Evolutionary conservation across 2,888 invertebrate species (phyloP).

Genomic region (Andrena bicolor): DNA sequence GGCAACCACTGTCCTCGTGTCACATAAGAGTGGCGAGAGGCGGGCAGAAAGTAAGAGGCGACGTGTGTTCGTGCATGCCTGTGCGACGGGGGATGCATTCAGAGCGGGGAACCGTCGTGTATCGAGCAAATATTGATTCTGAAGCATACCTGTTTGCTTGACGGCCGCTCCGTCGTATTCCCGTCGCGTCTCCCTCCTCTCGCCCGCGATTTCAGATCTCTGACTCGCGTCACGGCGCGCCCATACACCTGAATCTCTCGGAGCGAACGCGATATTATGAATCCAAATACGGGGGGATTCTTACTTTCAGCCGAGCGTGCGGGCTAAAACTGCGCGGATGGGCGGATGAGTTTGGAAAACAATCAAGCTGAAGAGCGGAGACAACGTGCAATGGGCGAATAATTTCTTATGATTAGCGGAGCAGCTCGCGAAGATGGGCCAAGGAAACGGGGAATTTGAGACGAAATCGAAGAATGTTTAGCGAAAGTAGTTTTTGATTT

Average conservation of each 20-base stretch:
- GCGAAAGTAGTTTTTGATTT: too few relatives aligned
- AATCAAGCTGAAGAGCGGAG: background rate
- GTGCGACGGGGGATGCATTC: conserved; percentile 74
- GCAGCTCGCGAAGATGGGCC: too few relatives aligned
- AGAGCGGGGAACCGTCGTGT: conserved; percentile 76
- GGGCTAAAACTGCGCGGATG: background rate
- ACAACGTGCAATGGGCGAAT: too few relatives aligned
- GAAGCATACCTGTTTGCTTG: conserved; percentile 81
- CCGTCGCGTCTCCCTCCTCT: conserved; percentile 52
- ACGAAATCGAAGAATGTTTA: background rate
- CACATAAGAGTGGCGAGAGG: conserved; percentile 64
- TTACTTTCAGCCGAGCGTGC: conserved; percentile 18
- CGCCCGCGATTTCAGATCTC: conserved; percentile 52
- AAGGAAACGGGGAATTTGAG: too few relatives aligned
- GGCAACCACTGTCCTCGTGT: conserved; percentile 60
- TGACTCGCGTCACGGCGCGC: conserved; percentile 32
- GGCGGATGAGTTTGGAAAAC: conserved; percentile 2
- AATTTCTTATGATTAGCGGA: background rate
- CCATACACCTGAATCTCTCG: conserved; percentile 14
- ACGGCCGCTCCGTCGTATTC: conserved; percentile 57
- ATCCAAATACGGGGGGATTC: conserved; percentile 50
- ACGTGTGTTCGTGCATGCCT: conserved; percentile 51
- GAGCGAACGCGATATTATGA: conserved; percentile 46
- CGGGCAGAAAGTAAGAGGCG: conserved; percentile 46
- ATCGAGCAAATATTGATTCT: conserved; percentile 83